Base-by-base conservation (phyloP, 1,140 invertebrate species). In the Neuroterus valhalla region DNA sequence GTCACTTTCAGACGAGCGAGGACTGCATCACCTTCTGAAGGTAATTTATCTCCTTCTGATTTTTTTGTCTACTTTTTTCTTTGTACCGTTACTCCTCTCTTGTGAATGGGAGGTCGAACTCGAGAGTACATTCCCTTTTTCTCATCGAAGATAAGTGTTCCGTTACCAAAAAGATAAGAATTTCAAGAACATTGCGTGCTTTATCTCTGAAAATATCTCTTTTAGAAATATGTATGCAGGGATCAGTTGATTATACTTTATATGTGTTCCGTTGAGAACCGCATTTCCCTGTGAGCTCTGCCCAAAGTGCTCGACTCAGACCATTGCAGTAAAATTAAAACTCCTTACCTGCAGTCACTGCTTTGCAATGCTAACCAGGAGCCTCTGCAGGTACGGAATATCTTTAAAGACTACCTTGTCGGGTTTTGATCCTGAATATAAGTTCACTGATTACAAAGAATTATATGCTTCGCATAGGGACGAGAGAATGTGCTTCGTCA, bases 331-430 rank as follows among this genome's bases (percentile, higher is more conserved):
- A 74, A 77, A 79, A 77, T 66, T 68, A 4, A 50, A 68, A 66
- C 70, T 45, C n/a, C 17, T n/a, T 42, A 17, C 67, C 21, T 42
- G 43, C 14, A 46, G 71, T 71, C 69, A 71, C 31, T 77, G 45
- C 50, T 75, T 70, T 79, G 76, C 70, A 72, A 75, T 76, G 75
- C 68, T 69, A 80, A 78, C 42, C 55, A 50, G 75, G n/a, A 66
- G 26, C 52, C 70, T 42, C 62, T 62, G 43, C n/a, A 66, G 45
- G 19, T 74, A 66, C 4, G 55, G 72, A 77, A 74, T 76, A 42
- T 62, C 52, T 23, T 62, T 62, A 31, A 23, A 62, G 52, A 62
- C 31, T 62, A 62, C 31, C 52, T 31, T 62, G 0, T 2, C 52
- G 8, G 12, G 5, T 15, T 62, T 26, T 62, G 14, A 62, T 62